Evolutionary conservation across 2,797 vertebrate species (phyloP).

Genomic region (Lagocephalus sceleratus): DNA sequence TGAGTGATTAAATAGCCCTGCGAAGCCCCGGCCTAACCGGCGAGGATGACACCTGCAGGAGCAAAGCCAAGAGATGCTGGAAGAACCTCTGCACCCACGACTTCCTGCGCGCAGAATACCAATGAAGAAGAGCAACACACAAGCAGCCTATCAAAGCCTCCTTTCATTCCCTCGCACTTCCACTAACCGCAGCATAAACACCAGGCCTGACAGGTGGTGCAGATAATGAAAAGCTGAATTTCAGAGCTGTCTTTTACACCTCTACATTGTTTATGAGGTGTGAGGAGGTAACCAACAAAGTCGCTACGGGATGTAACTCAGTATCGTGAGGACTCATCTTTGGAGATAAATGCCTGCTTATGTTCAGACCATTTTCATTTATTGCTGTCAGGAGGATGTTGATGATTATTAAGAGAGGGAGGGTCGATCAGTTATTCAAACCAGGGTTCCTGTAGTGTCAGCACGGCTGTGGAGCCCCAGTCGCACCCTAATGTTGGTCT

Average conservation of each 20-base stretch:
- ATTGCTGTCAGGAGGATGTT: neutral
- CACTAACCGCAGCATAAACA: slow-evolving; percentile 42
- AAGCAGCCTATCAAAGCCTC: slow-evolving; percentile 61
- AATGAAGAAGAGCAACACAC: slow-evolving; percentile 60
- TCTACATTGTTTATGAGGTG: slow-evolving; percentile 1
- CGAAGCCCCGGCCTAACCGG: slow-evolving; percentile 31
- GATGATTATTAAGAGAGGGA: too few relatives aligned
- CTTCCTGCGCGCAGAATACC: slow-evolving; percentile 65
- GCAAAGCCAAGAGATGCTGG: slow-evolving; percentile 25
- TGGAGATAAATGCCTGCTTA: too few relatives aligned
- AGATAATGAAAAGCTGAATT: slow-evolving; percentile 17
- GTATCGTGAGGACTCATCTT: too few relatives aligned
- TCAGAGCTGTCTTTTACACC: slow-evolving; percentile 23
- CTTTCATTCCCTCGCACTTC: slow-evolving; percentile 57
- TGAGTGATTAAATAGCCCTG: slow-evolving; percentile 32
- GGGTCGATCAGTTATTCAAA: too few relatives aligned
- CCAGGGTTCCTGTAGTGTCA: too few relatives aligned
- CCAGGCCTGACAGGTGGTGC: slow-evolving; percentile 26
- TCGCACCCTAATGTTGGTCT: too few relatives aligned
- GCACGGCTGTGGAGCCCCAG: too few relatives aligned
- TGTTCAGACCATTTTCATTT: too few relatives aligned
- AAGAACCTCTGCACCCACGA: slow-evolving; percentile 55
- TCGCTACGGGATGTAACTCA: neutral
- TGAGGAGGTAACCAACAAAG: slow-evolving; percentile 15
- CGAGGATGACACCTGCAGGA: slow-evolving; percentile 28